These are phyloP conservation scores for Yponomeuta malinellus DNA, from an alignment of 2,888 invertebrate species.

Conservation along the genomic window DNA sequence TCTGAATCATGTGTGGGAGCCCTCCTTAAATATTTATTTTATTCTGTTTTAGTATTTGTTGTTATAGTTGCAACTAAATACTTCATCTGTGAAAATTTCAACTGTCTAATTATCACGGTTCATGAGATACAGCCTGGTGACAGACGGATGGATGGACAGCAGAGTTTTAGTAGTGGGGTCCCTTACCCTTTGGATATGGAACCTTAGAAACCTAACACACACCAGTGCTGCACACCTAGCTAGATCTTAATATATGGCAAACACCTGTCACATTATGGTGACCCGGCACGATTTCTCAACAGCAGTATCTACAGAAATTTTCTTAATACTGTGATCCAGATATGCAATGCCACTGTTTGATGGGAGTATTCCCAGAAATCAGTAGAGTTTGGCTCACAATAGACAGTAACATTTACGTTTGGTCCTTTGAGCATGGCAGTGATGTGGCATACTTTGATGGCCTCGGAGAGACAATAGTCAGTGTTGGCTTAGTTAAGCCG, in stretches of 20 bases:
- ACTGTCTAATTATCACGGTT: too few relatives aligned
- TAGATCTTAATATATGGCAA: not conserved
- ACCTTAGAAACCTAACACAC: not conserved
- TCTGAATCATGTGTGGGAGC: too few relatives aligned
- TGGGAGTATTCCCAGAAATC: slow-evolving; percentile 98
- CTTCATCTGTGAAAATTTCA: too few relatives aligned
- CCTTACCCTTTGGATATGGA: too few relatives aligned
- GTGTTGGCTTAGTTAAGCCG: slow-evolving; percentile 93
- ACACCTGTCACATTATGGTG: too few relatives aligned
- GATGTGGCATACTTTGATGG: slow-evolving; percentile 99
- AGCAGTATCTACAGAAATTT: not conserved
- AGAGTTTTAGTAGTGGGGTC: too few relatives aligned
- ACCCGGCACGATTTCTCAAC: too few relatives aligned
- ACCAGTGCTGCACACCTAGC: not conserved
- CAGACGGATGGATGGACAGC: too few relatives aligned
- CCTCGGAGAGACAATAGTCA: slow-evolving; percentile 93
- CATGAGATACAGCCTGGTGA: too few relatives aligned
- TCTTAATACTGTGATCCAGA: slow-evolving; percentile 67
- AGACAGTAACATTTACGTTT: slow-evolving; percentile 97
- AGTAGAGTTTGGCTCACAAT: slow-evolving; percentile 97
- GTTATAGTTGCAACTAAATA: too few relatives aligned
- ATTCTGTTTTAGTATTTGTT: too few relatives aligned
- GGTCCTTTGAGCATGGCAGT: slow-evolving; percentile 96
- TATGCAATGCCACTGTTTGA: slow-evolving; percentile 96
- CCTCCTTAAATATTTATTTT: too few relatives aligned